Evolutionary conservation across 2,888 invertebrate genomes (phyloP), one percentile per base, ranked within the genome.

Genomic region (Apotomis turbidana): DNA sequence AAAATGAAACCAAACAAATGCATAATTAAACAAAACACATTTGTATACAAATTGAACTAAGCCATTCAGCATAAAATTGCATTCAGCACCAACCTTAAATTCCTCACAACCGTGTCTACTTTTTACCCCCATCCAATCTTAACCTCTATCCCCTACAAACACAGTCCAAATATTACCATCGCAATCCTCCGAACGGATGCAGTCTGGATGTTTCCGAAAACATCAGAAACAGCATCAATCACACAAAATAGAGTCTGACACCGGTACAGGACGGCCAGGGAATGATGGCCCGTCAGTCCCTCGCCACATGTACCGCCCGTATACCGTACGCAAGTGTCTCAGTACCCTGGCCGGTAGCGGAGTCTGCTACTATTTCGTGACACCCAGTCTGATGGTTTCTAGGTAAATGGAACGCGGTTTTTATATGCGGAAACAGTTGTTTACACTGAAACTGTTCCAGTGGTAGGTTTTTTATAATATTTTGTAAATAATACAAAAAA

Each of bases 201-300:
- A 71, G 58, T 55, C 62, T 68, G 68, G 57, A 71, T 61, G 67
- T 51, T 62, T 62, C 67, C 52, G 61, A 68, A 68, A 15, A 57
- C 66, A 66, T 66, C 55, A 66, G 46, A n/a, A 66, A 55, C 55
- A 57, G 68, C 68, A 71, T 71, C 71, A 68, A 71, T 71, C 71
- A 71, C 67, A 44, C 62, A 67, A 62, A 71, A 71, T 71, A 68
- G 68, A 68, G 51, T 66, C 70, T 58, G 71, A 68, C 71, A 71
- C 51, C 57, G 62, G 68, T 49, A 55, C 66, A 51, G 12, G 27
- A 36, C 46, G 15, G 12, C 71, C 66, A 71, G 55, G 49, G 8
- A 5, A 1, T 46, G 5, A 4, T 66, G 66, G 9, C 9, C 66
- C 44, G n/a, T 36, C 46, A n/a, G 27, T 0, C 5, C n/a, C 4